Conservation (phyloP, 1,140 invertebrate species). For the Drosophila punjabiensis region DNA sequence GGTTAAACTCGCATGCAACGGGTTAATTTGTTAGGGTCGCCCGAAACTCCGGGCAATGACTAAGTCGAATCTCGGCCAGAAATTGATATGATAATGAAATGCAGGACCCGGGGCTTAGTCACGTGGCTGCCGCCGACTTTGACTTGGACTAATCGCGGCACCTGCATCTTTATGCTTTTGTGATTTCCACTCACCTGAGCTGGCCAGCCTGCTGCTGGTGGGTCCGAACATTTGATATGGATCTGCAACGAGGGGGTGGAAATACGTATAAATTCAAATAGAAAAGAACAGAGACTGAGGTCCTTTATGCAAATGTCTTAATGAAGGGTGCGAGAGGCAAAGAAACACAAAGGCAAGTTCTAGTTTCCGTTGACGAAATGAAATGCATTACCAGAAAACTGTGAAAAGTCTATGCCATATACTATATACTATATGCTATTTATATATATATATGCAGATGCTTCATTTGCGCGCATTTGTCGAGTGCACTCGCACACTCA, state of each 20-base stretch:
- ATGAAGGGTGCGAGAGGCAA: slow-evolving; percentile 59
- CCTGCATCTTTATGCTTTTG: slow-evolving; percentile 85
- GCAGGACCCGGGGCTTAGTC: slow-evolving; percentile 30
- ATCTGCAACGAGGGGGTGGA: slow-evolving; percentile 89
- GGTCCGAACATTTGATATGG: slow-evolving; percentile 98
- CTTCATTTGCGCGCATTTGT: slow-evolving; percentile 74
- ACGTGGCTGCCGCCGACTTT: slow-evolving; percentile 19
- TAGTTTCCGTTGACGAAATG: slow-evolving; percentile 80
- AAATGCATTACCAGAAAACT: slow-evolving; percentile 77
- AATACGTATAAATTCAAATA: slow-evolving; percentile 27
- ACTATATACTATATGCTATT: not conserved
- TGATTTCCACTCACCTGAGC: slow-evolving; percentile 90
- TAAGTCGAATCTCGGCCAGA: slow-evolving; percentile 74
- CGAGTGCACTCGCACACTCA: slow-evolving; percentile 55
- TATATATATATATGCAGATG: slow-evolving; percentile 28
- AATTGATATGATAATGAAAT: slow-evolving; percentile 84
- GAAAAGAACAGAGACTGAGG: slow-evolving; percentile 23
- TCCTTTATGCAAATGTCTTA: slow-evolving; percentile 74
- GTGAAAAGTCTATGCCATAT: slow-evolving; percentile 23
- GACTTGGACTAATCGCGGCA: slow-evolving; percentile 70
- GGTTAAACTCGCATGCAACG: slow-evolving; percentile 75
- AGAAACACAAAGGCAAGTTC: slow-evolving; percentile 65
- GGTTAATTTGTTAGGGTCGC: slow-evolving; percentile 81
- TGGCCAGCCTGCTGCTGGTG: slow-evolving; percentile 96
- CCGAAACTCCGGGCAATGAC: slow-evolving; percentile 47